A percentile compares a stretch with the other conserved stretches of the same genome.
Conservation (phyloP, 1,140 invertebrate species). For the Drosophila mojavensis region DNA sequence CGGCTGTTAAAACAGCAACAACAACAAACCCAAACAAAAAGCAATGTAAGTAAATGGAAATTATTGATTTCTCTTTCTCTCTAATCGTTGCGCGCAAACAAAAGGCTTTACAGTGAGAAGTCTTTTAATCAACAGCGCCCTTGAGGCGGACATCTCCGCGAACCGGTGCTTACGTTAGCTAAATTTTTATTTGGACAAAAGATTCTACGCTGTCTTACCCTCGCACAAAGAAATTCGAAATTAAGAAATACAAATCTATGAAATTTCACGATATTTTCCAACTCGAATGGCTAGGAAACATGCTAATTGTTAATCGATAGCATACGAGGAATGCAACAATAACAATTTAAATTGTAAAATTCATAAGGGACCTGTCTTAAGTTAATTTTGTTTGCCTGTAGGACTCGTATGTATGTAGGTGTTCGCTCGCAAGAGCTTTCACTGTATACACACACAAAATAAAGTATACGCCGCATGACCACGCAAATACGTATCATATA, state of each 20-base stretch:
- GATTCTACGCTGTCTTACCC: too few species aligned
- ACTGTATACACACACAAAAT: conserved; percentile 10
- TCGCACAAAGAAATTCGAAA: not conserved
- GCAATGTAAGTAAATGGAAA: conserved; percentile 69
- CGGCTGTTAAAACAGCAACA: conserved; percentile 14
- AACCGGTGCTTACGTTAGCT: not conserved
- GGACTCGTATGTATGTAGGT: not conserved
- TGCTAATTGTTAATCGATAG: too few species aligned
- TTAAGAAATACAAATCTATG: too few species aligned
- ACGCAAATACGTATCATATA: not conserved
- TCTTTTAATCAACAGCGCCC: not conserved
- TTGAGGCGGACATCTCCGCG: not conserved
- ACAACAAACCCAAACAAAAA: conserved; percentile 43
- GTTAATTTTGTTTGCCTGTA: not conserved
- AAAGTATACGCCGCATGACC: conserved; percentile 12
- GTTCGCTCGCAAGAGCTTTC: not conserved
- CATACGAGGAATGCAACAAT: too few species aligned
- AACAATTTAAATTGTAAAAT: too few species aligned
- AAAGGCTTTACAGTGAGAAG: conserved; percentile 13
- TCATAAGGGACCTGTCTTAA: not conserved
- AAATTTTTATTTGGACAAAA: not conserved
- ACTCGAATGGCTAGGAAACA: too few species aligned
- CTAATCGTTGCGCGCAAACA: conserved; percentile 24
- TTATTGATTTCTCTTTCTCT: conserved; percentile 70
- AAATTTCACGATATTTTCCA: too few species aligned